Evolutionary conservation across 2,797 vertebrate genomes (phyloP).

Genomic region (Neopelma chrysocephalum): DNA sequence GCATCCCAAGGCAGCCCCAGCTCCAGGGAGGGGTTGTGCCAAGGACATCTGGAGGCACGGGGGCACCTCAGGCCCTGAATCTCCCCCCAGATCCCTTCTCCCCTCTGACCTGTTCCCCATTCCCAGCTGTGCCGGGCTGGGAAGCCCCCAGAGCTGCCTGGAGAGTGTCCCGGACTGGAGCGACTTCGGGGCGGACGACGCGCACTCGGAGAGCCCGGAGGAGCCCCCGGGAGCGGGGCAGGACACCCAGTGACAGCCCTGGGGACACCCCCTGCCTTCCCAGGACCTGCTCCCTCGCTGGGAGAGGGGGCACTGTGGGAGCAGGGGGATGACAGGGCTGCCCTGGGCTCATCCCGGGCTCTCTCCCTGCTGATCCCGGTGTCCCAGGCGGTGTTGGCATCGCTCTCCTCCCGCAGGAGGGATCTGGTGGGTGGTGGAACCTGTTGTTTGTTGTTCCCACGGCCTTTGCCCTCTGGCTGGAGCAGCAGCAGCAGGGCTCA

Average conservation of each 20-base stretch:
- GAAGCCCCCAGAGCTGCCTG: neutral
- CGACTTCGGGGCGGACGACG: neutral
- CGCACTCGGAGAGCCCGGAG: neutral
- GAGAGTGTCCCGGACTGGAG: neutral
- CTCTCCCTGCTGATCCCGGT: neutral
- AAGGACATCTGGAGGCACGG: rapidly evolving
- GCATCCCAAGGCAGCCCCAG: neutral
- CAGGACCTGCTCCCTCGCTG: neutral
- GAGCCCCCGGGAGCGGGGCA: neutral
- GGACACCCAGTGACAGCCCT: neutral
- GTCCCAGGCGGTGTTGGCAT: neutral
- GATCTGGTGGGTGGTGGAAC: neutral
- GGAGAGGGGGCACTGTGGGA: neutral
- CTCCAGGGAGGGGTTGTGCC: neutral
- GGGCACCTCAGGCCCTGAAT: rapidly evolving
- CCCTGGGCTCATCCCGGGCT: neutral
- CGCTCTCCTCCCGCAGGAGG: neutral
- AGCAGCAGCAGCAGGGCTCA: neutral
- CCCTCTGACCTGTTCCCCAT: neutral
- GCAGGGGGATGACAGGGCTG: neutral
- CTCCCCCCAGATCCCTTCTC: neutral
- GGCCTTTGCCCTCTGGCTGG: neutral
- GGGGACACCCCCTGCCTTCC: neutral
- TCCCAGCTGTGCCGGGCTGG: neutral
- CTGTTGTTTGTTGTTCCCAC: neutral